Evolutionary conservation across 1,140 invertebrate genomes (phyloP).

Genomic region (Sitobion miscanthi): DNA sequence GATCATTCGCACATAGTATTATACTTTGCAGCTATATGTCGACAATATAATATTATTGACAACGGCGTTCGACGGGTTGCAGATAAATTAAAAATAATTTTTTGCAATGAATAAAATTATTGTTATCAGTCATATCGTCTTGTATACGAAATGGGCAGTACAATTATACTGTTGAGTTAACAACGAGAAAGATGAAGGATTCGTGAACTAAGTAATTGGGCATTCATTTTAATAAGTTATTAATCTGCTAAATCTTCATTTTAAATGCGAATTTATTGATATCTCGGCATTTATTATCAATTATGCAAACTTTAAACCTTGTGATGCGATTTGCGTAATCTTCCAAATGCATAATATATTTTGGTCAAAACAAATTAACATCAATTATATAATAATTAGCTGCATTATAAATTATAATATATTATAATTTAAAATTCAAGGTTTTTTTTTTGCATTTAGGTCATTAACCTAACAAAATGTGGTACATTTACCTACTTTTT

Average conservation of each 20-base stretch:
- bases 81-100: not conserved
- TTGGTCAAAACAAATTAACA: not conserved
- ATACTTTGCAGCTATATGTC: not conserved
- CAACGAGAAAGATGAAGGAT: not conserved
- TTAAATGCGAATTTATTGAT: not conserved
- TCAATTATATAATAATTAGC: not conserved
- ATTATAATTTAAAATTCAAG: not conserved
- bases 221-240: not conserved
- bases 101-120: not conserved
- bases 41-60: not conserved
- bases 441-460: not conserved
- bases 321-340: not conserved
- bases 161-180: not conserved
- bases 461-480: not conserved
- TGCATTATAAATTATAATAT: not conserved
- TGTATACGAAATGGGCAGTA: not conserved
- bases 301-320: not conserved
- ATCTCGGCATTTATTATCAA: not conserved
- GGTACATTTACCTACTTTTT: not conserved
- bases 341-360: not conserved
- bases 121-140: not conserved
- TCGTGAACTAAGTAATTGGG: not conserved
- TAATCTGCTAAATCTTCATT: not conserved
- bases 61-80: not conserved
- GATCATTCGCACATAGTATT: not conserved